Base-by-base conservation (phyloP, 2,888 invertebrate species). In the Pteria penguin region DNA sequence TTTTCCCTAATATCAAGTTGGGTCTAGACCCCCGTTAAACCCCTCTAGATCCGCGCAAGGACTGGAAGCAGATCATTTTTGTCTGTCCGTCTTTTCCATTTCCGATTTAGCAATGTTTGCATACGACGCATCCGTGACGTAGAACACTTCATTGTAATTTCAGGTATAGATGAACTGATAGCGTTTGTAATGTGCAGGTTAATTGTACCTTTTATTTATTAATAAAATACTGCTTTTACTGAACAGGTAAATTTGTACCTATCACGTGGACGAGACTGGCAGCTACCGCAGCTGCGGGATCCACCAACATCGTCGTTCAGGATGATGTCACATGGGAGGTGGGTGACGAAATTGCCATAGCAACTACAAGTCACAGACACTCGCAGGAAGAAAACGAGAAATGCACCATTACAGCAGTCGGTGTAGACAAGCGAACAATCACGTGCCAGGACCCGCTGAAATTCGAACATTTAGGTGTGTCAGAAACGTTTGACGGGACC, bases 271-370 rank as follows among this genome's bases (percentile, higher is more conserved):
- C 83, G 18, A 66, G 72, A n/a, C 74, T 84, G 2, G 72, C 79
- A 29, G 22, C 76, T 0, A 83, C 84, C n/a, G 81, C 82, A 3
- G n/a, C 60, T 0, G 63, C 75, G 11, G 82, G 79, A 1, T 69
- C 67, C 5, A 68, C 57, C 29, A 72, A 74, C 3, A 75, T 84
- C 2, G 57, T 55, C 2, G 68, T 84, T 3, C 27, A 73, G 24
- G 54, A 76, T 24, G 76, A 77, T 14, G 84, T 84, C 3, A 77
- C 80, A 29, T 84, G 84, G 84, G 73, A 83, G 8, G 75, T 76
- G 22, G 84, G 83, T 0, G 90, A 90, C 74, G 78, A 88, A 75
- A 87, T 91, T 52, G 88, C 89, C 58, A 88, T 91, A n/a, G 90
- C 91, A 3, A 85, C 90, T 31, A 91, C 91, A 1, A 87, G 90